These are phyloP conservation scores for Heliothis subflexa DNA, from an alignment of 1,140 invertebrate species.

Conservation along the genomic window DNA sequence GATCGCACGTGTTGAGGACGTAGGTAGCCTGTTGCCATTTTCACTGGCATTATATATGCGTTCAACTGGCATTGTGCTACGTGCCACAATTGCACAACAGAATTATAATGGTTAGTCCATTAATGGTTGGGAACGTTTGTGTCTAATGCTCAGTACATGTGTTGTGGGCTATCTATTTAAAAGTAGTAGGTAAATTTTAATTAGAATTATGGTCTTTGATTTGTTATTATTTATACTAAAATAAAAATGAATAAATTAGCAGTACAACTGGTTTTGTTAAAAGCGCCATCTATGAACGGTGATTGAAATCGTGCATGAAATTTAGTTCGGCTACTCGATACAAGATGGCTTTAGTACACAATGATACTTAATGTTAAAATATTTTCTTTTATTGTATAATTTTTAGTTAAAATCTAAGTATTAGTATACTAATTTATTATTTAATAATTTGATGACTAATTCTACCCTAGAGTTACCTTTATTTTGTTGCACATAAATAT, in stretches of 20 bases:
- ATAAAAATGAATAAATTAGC: too few species aligned
- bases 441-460: too few species aligned
- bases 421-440: too few species aligned
- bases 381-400: too few species aligned
- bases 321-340: not conserved
- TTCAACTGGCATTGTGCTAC: not conserved
- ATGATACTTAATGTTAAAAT: too few species aligned
- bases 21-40: constrained; percentile 16
- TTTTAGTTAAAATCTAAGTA: too few species aligned
- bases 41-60: not conserved
- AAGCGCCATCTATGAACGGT: constrained; percentile 9
- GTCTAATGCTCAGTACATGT: not conserved
- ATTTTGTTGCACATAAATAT: not conserved
- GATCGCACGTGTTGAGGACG: constrained; percentile 14
- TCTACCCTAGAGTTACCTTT: too few species aligned
- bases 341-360: not conserved
- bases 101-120: constrained; percentile 32
- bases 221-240: too few species aligned
- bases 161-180: too few species aligned
- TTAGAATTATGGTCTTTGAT: too few species aligned
- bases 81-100: constrained; percentile 32
- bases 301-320: not conserved
- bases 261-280: too few species aligned
- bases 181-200: too few species aligned
- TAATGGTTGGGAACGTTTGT: constrained; percentile 17